phyloP scores from a whole-genome alignment of 2,888 invertebrate species.

The Coenonympha arcania region DNA sequence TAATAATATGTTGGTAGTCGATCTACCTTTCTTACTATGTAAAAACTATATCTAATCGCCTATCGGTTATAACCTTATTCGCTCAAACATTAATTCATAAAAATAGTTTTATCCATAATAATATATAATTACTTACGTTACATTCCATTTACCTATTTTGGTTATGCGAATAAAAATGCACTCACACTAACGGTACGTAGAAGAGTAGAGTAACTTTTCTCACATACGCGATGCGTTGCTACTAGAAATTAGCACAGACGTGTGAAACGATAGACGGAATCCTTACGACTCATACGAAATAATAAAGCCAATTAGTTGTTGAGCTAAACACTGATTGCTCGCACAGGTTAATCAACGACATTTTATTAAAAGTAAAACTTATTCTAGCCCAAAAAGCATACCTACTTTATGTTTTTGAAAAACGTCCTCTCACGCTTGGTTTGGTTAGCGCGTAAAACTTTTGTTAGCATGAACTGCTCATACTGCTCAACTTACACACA shows the following conservation, averaged over 20 bases:
- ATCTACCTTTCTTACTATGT: too few relatives aligned
- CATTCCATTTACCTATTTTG: conserved; percentile 14
- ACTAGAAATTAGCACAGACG: not conserved
- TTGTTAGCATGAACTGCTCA: too few relatives aligned
- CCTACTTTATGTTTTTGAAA: too few relatives aligned
- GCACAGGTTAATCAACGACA: too few relatives aligned
- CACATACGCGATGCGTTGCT: conserved; percentile 11
- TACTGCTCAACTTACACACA: too few relatives aligned
- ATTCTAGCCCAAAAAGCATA: too few relatives aligned
- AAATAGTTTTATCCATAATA: not conserved
- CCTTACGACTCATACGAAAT: not conserved
- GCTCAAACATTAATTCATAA: not conserved
- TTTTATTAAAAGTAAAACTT: too few relatives aligned
- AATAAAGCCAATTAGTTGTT: not conserved
- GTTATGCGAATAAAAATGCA: conserved; percentile 14
- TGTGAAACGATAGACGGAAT: not conserved
- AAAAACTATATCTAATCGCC: too few relatives aligned
- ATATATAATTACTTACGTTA: not conserved
- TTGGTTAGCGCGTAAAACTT: too few relatives aligned
- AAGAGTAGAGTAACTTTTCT: conserved; percentile 10
- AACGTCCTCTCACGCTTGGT: too few relatives aligned
- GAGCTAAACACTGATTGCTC: too few relatives aligned
- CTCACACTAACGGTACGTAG: conserved; percentile 9
- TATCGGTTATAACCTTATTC: not conserved
- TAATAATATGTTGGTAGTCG: too few relatives aligned